These are phyloP conservation scores for Hetaerina titia DNA, from an alignment of 2,888 invertebrate genomes.

Conservation along the genomic window DNA sequence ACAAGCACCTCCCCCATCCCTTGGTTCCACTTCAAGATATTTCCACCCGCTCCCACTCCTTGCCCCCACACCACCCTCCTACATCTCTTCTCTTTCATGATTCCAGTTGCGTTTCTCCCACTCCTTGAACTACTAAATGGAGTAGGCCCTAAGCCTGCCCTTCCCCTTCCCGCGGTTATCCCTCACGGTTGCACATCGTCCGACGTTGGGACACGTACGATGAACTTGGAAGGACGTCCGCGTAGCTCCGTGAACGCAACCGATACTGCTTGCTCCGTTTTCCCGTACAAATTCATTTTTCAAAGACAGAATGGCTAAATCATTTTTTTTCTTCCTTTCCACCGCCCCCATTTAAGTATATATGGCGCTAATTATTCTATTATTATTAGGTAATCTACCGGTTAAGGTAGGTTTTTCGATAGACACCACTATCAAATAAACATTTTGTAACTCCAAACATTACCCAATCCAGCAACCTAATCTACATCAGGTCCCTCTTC, in stretches of 20 bases:
- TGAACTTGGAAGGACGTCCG: slow-evolving; percentile 2
- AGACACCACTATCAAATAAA: no score
- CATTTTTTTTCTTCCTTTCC: neutral
- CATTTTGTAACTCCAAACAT: no score
- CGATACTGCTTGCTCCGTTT: neutral
- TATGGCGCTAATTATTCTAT: no score
- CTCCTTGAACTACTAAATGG: neutral
- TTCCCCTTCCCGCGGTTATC: neutral
- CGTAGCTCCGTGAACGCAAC: neutral
- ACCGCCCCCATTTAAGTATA: no score
- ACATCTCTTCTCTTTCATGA: neutral
- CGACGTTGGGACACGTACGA: neutral
- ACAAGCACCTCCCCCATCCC: neutral
- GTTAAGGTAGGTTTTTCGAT: no score
- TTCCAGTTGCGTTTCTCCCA: slow-evolving; percentile 5
- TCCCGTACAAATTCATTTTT: neutral
- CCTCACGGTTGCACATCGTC: neutral
- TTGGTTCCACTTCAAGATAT: neutral
- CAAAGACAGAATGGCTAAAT: neutral
- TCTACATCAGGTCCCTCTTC: no score
- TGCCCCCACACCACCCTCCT: neutral
- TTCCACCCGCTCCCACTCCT: neutral
- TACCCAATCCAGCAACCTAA: no score
- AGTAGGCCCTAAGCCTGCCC: neutral
- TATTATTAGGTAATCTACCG: no score